Percentiles rank a stretch among this genome's conserved stretches.
Evolutionary conservation across 2,797 vertebrate species (phyloP).

Genomic region (Phalanger gymnotis): DNA sequence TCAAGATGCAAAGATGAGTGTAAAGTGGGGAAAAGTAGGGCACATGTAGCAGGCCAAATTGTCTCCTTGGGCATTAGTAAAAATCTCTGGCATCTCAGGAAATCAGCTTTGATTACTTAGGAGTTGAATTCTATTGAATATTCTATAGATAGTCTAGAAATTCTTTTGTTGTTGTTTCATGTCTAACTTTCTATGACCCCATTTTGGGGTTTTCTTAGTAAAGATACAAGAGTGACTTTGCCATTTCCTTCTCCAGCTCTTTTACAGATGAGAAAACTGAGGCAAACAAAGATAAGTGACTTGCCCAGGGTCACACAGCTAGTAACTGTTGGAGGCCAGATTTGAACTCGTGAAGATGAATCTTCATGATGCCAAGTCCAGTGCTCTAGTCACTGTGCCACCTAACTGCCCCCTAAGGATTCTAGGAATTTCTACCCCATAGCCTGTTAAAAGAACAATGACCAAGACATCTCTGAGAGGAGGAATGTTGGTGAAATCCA

Average conservation of each 20-base stretch:
- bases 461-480: neutral
- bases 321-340: neutral
- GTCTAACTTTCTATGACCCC: neutral
- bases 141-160: neutral
- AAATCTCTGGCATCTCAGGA: neutral
- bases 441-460: neutral
- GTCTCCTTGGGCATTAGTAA: neutral
- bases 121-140: neutral
- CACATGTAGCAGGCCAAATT: neutral
- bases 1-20: neutral
- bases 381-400: neutral
- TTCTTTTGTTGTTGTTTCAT: neutral
- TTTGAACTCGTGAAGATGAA: neutral
- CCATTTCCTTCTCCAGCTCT: neutral
- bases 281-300: neutral
- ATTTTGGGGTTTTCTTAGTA: neutral
- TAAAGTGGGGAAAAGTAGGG: neutral
- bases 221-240: neutral
- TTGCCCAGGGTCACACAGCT: neutral
- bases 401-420: neutral
- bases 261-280: neutral
- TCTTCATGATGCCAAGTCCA: neutral
- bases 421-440: neutral
- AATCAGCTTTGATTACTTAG: neutral
- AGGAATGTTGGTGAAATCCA: neutral